Conservation (phyloP, 2,113 vertebrate species). For the Coracopsis vasa region DNA sequence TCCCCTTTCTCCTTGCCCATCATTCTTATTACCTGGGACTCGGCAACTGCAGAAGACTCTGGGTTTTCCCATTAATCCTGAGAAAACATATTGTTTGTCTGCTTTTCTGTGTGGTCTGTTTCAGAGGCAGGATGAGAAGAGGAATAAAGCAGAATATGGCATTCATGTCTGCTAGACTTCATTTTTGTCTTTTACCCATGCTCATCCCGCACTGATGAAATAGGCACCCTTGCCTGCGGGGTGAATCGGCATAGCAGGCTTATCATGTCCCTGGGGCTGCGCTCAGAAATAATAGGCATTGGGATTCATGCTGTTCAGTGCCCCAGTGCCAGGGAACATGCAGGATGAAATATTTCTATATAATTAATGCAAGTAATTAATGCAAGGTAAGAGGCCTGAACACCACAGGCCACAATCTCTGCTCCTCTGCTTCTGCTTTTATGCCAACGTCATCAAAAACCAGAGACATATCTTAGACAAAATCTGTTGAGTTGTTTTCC, state of each 20-base stretch:
- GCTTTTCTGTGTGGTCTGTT: background rate
- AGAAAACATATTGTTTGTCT: background rate
- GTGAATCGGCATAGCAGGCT: background rate
- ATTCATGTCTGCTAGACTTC: background rate
- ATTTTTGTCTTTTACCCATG: background rate
- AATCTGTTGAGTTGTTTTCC: background rate
- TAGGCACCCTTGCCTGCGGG: background rate
- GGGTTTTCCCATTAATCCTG: background rate
- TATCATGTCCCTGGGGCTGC: background rate
- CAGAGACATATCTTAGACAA: background rate
- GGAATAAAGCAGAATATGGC: background rate
- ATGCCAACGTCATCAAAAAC: accelerated
- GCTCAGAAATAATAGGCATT: background rate
- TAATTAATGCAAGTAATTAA: background rate
- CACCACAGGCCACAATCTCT: background rate
- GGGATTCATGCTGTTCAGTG: accelerated
- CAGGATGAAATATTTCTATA: background rate
- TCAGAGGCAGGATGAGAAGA: background rate
- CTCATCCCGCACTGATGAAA: accelerated
- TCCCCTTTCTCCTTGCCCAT: background rate
- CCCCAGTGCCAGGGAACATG: accelerated
- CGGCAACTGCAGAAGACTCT: background rate
- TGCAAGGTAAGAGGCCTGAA: background rate
- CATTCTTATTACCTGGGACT: background rate
- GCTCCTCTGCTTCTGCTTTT: background rate